Percentiles rank a stretch among this genome's conserved stretches.
These are phyloP conservation scores for Tenualosa ilisha DNA, from an alignment of 2,797 vertebrate genomes.

Conservation along the genomic window DNA sequence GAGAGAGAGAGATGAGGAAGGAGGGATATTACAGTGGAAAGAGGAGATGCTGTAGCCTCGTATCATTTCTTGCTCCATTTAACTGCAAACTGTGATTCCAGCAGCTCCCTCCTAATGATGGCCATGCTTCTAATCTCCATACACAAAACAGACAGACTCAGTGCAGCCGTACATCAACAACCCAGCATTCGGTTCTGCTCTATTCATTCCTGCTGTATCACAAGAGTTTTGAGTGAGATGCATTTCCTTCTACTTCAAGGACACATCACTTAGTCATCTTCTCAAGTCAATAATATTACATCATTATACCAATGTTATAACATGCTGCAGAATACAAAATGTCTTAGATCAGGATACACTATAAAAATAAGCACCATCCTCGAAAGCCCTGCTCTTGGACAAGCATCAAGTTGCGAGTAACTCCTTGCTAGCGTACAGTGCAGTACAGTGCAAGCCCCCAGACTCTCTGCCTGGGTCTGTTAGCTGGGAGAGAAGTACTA, in stretches of 20 bases:
- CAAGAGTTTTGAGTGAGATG: background rate
- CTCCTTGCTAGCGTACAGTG: background rate
- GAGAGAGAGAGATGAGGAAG: background rate
- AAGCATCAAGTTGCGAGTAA: background rate
- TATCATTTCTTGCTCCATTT: slow-evolving; percentile 70
- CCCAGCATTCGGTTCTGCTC: background rate
- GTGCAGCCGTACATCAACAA: too few species aligned
- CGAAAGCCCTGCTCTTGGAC: background rate
- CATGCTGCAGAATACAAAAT: background rate
- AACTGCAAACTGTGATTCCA: slow-evolving; percentile 53
- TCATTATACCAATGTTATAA: background rate
- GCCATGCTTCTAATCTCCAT: background rate
- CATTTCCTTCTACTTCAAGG: background rate
- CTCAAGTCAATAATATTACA: too few species aligned
- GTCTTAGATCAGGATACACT: background rate
- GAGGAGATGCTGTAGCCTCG: slow-evolving; percentile 36
- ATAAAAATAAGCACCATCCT: background rate
- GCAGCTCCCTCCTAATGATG: slow-evolving; percentile 19
- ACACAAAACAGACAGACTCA: background rate
- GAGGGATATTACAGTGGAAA: background rate
- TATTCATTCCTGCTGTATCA: background rate
- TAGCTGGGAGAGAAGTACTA: background rate
- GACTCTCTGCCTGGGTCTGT: background rate
- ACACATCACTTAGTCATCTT: background rate
- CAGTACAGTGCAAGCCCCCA: background rate